Conservation (phyloP, 2,888 invertebrate species). For the Tipula confusa region DNA sequence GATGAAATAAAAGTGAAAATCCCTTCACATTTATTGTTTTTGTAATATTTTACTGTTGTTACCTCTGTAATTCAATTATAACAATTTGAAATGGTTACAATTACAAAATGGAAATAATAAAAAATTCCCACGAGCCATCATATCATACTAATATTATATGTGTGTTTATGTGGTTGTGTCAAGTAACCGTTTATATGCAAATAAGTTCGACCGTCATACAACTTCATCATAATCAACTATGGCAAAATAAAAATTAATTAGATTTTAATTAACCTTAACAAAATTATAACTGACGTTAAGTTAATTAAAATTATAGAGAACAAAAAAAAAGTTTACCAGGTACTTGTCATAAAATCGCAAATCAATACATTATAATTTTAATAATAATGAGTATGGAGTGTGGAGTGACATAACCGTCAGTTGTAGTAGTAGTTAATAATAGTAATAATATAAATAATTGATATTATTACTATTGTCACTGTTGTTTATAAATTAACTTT, state of each 20-base stretch:
- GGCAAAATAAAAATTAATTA: neutral
- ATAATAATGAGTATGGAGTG: neutral
- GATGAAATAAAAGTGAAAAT: neutral
- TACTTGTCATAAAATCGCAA: neutral
- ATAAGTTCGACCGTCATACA: neutral
- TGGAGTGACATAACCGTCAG: neutral
- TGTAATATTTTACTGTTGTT: no score
- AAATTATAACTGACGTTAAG: neutral
- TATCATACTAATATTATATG: no score
- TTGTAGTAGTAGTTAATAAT: neutral
- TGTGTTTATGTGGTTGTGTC: neutral
- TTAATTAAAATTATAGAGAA: neutral
- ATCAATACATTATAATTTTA: neutral
- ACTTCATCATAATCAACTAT: neutral
- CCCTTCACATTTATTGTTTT: constrained; percentile 4
- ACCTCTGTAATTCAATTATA: neutral
- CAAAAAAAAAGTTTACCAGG: neutral
- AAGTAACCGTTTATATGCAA: neutral
- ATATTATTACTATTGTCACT: constrained; percentile 3
- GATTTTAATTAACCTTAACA: neutral
- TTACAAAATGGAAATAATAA: neutral
- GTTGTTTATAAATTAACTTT: neutral
- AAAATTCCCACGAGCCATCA: neutral
- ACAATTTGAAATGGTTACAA: neutral
- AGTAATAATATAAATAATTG: neutral